Evolutionary conservation across 2,797 vertebrate genomes (phyloP).

Genomic region (Labroides dimidiatus): DNA sequence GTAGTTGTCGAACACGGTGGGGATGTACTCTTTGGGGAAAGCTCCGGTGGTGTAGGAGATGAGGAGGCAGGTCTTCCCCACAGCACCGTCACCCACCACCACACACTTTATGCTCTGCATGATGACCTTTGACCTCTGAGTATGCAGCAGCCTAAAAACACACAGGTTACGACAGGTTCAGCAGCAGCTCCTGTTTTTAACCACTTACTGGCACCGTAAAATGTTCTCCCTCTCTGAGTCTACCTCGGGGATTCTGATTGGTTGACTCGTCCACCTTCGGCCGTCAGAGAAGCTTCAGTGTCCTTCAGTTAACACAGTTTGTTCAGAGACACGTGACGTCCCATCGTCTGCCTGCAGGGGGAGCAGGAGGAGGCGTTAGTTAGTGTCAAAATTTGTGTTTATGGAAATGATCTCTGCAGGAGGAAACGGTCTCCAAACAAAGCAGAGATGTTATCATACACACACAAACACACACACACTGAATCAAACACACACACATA

Average conservation of each 20-base stretch:
- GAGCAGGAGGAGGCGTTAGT: no score
- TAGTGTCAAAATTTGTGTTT: slow-evolving; percentile 57
- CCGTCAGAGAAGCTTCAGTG: slow-evolving; percentile 21
- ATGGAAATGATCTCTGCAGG: slow-evolving; percentile 66
- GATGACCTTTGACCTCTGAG: slow-evolving; percentile 57
- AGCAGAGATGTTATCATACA: slow-evolving; percentile 61
- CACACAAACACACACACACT: slow-evolving; percentile 20
- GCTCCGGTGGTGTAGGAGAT: slow-evolving; percentile 94
- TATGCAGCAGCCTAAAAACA: slow-evolving; percentile 68
- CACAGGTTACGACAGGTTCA: neutral
- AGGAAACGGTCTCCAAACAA: slow-evolving; percentile 66
- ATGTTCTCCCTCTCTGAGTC: neutral
- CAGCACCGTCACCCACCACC: slow-evolving; percentile 91
- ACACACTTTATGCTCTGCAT: slow-evolving; percentile 96
- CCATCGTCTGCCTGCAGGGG: slow-evolving; percentile 55
- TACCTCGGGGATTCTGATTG: slow-evolving; percentile 38
- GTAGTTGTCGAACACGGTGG: slow-evolving; percentile 95
- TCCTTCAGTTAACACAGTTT: slow-evolving; percentile 42
- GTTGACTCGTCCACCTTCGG: slow-evolving; percentile 5
- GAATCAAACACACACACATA: slow-evolving; percentile 20
- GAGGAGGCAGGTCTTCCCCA: slow-evolving; percentile 94
- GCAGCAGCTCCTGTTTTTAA: no score
- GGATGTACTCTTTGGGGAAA: slow-evolving; percentile 93
- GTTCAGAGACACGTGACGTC: slow-evolving; percentile 54
- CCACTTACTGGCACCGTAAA: no score